phyloP scores from a whole-genome alignment of 2,113 vertebrate genomes.

The Grammomys dolichurus region DNA sequence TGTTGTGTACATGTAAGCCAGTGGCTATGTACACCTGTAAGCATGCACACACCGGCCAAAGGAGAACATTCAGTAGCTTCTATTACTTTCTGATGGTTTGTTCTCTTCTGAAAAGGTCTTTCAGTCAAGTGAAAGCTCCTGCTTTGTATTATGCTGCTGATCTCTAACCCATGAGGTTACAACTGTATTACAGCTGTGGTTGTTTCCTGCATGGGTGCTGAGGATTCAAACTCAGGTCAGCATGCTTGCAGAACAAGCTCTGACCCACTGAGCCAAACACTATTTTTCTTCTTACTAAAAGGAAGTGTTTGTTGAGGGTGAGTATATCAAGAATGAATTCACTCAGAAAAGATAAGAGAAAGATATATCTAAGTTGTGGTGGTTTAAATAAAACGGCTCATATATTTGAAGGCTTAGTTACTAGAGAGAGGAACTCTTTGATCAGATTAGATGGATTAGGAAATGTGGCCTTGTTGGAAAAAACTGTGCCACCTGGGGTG shows the following conservation, averaged over 20 bases:
- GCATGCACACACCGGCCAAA: neutral
- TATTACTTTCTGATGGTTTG: neutral
- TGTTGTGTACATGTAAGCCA: neutral
- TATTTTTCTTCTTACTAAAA: neutral
- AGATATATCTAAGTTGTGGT: neutral
- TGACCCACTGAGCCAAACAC: neutral
- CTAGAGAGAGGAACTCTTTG: neutral
- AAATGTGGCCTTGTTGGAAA: no score
- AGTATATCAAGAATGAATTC: neutral
- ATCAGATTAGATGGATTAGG: neutral
- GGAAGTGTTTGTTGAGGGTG: neutral
- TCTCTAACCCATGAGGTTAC: no score
- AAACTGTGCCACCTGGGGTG: neutral
- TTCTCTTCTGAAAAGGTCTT: neutral
- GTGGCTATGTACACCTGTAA: neutral
- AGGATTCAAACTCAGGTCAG: neutral
- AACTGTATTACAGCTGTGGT: neutral
- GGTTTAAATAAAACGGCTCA: neutral
- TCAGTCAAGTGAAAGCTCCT: neutral
- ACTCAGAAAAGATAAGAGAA: neutral
- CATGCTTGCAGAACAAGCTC: neutral
- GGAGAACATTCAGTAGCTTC: neutral
- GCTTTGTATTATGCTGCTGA: neutral
- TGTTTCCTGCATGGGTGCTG: neutral
- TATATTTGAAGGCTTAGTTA: neutral